These are phyloP conservation scores for Drosophila melanica DNA, from an alignment of 1,140 invertebrate species.

Conservation along the genomic window DNA sequence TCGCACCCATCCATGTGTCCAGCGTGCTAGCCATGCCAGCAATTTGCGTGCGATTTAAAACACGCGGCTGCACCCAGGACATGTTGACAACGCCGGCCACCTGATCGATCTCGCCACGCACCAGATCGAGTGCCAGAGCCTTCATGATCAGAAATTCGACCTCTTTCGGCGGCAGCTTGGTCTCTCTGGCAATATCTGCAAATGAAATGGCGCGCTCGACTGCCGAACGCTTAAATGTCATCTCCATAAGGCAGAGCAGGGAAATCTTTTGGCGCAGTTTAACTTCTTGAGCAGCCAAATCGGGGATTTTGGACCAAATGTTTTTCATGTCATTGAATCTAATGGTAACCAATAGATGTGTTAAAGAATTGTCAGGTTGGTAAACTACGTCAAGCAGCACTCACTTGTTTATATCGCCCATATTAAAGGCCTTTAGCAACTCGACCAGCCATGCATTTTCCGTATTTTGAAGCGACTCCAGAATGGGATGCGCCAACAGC, in stretches of 20 bases:
- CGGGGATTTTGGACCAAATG: constrained; percentile 92
- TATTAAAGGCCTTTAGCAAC: constrained; percentile 95
- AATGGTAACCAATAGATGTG: not conserved
- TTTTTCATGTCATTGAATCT: constrained; percentile 93
- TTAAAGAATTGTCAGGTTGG: not conserved
- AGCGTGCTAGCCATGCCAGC: constrained; percentile 91
- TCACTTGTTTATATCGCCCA: constrained; percentile 91
- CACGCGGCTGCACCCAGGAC: constrained; percentile 96
- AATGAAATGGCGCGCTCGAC: constrained; percentile 93
- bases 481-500: constrained; percentile 96
- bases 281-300: constrained; percentile 93
- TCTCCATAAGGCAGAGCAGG: constrained; percentile 98
- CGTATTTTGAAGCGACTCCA: constrained; percentile 93
- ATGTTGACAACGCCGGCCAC: constrained; percentile 91
- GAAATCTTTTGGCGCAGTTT: constrained; percentile 96
- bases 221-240: constrained; percentile 90
- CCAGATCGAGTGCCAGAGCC: constrained; percentile 96
- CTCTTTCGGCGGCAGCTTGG: constrained; percentile 91
- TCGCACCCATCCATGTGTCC: constrained; percentile 92
- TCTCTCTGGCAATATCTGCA: constrained; percentile 94
- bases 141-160: constrained; percentile 99
- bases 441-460: constrained; percentile 95
- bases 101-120: constrained; percentile 98
- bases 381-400: not conserved
- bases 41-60: constrained; percentile 91